These are phyloP conservation scores for Picus viridis DNA, from an alignment of 2,797 vertebrate genomes.

Conservation along the genomic window DNA sequence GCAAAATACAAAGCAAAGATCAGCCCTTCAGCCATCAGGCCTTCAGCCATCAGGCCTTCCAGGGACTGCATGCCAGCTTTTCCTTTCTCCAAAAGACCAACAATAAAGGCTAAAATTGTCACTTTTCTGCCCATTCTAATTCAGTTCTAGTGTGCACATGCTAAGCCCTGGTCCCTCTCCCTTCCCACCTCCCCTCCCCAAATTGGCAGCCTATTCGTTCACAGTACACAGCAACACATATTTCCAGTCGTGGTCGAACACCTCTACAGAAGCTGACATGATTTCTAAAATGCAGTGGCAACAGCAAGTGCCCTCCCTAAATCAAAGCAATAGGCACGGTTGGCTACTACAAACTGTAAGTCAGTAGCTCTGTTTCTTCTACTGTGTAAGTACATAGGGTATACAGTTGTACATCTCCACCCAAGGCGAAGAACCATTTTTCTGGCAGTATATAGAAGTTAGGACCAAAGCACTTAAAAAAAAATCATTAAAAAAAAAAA, in stretches of 20 bases:
- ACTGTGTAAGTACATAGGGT: constrained; percentile 57
- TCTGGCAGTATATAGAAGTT: constrained; percentile 78
- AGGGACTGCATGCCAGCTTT: constrained; percentile 58
- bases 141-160: constrained; percentile 44
- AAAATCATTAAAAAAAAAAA: background rate
- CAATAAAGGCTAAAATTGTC: constrained; percentile 66
- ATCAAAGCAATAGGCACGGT: constrained; percentile 79
- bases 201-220: constrained; percentile 39
- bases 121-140: constrained; percentile 48
- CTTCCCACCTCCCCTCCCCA: constrained; percentile 36
- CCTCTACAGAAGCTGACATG: constrained; percentile 60
- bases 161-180: constrained; percentile 1
- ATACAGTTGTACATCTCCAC: constrained; percentile 15
- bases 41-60: constrained; percentile 68
- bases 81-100: constrained; percentile 56
- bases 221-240: constrained; percentile 56
- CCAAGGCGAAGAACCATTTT: constrained; percentile 70
- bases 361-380: constrained; percentile 76
- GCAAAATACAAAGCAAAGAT: constrained; percentile 58
- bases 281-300: constrained; percentile 71
- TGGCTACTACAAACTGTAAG: constrained; percentile 77
- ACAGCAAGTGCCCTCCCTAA: constrained; percentile 72
- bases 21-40: constrained; percentile 69
- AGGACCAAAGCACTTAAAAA: constrained; percentile 70
- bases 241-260: constrained; percentile 31